Evolutionary conservation across 2,888 invertebrate genomes (phyloP).

Genomic region (Meliscaeva auricollis): DNA sequence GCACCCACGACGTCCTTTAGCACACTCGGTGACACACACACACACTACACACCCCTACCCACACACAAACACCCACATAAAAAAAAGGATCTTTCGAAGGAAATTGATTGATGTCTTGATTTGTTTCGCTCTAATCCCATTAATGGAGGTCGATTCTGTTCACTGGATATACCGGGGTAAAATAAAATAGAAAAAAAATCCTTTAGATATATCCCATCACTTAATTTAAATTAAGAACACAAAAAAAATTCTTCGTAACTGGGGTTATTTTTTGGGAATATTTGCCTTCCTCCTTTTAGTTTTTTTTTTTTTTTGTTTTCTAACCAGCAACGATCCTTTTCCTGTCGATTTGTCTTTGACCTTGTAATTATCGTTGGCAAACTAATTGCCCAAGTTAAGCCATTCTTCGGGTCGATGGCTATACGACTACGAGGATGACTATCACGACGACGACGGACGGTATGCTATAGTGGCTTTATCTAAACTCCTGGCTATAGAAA

Average conservation of each 20-base stretch:
- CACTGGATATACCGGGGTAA: not conserved
- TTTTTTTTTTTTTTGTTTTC: not conserved
- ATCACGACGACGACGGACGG: not conserved
- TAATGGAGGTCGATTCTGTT: constrained; percentile 63
- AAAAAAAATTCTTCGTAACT: not conserved
- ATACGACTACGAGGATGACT: not conserved
- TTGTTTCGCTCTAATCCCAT: constrained; percentile 73
- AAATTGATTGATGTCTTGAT: constrained; percentile 75
- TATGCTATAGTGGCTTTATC: not conserved
- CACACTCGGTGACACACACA: not conserved
- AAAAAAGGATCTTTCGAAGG: constrained; percentile 44
- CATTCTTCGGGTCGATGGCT: constrained; percentile 26
- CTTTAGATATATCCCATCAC: constrained; percentile 45
- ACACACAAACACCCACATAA: constrained; percentile 7
- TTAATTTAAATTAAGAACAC: constrained; percentile 33
- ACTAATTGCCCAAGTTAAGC: constrained; percentile 73
- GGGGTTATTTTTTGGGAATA: constrained; percentile 11
- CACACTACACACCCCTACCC: not conserved
- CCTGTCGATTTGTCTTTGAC: constrained; percentile 69
- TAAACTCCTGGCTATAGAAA: constrained; percentile 2
- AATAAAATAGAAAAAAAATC: constrained; percentile 1
- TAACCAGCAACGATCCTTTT: constrained; percentile 50
- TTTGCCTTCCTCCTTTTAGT: not conserved
- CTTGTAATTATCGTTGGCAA: constrained; percentile 70
- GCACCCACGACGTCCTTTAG: not conserved